Evolutionary conservation across 2,888 invertebrate species (phyloP).

Genomic region (Tachina grossa): DNA sequence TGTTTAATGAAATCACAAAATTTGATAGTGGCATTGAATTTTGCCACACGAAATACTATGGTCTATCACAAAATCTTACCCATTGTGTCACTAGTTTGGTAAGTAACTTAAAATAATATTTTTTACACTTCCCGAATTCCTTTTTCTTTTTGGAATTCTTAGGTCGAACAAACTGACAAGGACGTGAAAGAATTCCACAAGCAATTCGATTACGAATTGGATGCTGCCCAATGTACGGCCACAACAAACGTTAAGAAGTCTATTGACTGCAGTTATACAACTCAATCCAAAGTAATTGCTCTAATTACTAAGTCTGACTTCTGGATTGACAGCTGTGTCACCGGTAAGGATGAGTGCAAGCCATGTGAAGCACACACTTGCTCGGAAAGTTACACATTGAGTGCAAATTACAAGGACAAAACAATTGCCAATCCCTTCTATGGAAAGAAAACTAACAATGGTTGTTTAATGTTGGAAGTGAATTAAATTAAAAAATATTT

Average conservation of each 20-base stretch:
- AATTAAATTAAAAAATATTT: too few species aligned
- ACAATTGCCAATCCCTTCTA: background rate
- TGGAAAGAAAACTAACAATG: background rate
- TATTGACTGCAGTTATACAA: too few species aligned
- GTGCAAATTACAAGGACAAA: background rate
- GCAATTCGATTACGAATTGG: too few species aligned
- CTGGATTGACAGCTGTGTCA: background rate
- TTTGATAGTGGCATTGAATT: conserved; percentile 53
- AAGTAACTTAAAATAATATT: conserved; percentile 3
- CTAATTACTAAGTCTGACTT: too few species aligned
- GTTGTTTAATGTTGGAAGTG: background rate
- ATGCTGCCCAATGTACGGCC: too few species aligned
- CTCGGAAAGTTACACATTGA: background rate
- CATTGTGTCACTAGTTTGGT: conserved; percentile 63
- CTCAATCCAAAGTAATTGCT: too few species aligned
- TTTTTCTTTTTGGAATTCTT: background rate
- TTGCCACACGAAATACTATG: conserved; percentile 18
- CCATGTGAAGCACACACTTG: background rate
- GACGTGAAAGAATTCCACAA: too few species aligned
- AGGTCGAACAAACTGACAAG: background rate
- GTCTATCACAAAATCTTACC: background rate
- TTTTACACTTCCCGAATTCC: background rate
- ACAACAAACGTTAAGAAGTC: too few species aligned
- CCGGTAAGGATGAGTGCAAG: background rate
- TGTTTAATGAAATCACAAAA: conserved; percentile 12